phyloP scores from a whole-genome alignment of 2,888 invertebrate species.

The Gryllus longicercus region DNA sequence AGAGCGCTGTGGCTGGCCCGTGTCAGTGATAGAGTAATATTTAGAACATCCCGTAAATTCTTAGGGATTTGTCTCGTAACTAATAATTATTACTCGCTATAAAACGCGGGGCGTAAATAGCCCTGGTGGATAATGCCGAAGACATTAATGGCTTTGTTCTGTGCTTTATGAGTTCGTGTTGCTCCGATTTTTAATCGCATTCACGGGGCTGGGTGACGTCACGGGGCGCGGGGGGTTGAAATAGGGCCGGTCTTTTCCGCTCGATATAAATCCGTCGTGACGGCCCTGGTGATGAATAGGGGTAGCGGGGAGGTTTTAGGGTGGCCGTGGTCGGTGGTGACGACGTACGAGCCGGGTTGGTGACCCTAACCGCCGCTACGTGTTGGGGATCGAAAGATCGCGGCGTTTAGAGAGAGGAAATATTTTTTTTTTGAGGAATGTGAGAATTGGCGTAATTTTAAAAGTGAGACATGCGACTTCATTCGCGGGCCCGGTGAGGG shows the following conservation, averaged over 20 bases:
- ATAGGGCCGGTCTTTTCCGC: neutral
- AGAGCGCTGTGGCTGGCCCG: neutral
- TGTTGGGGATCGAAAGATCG: too few species aligned
- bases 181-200: neutral
- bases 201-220: neutral
- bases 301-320: neutral
- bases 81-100: conserved; percentile 17
- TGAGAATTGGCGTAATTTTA: too few species aligned
- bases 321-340: too few species aligned
- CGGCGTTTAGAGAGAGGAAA: too few species aligned
- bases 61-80: conserved; percentile 9
- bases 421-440: too few species aligned
- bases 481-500: too few species aligned
- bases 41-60: conserved; percentile 8
- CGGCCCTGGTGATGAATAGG: neutral
- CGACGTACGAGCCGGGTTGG: too few species aligned
- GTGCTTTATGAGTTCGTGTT: neutral
- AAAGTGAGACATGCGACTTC: too few species aligned
- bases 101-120: neutral
- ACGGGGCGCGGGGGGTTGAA: neutral
- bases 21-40: neutral
- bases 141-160: conserved; percentile 17
- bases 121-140: neutral
- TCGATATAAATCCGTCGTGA: neutral
- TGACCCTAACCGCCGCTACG: too few species aligned